Conservation (phyloP, 2,888 invertebrate genomes). For the Oxycera nigricornis region DNA sequence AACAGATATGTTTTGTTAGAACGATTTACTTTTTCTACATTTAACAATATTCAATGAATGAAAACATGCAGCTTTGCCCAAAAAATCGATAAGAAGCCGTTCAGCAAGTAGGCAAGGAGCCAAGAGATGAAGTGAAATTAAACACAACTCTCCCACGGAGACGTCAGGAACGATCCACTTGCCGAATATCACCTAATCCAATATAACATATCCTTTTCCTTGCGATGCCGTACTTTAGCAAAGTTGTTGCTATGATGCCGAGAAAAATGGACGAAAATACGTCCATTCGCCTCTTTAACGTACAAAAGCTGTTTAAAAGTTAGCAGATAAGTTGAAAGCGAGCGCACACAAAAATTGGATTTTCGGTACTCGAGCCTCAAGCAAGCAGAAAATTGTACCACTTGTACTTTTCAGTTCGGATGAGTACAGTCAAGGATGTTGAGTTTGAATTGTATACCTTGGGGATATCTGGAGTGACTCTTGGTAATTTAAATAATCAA, state of each 20-base stretch:
- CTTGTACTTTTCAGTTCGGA: background rate
- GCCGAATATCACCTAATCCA: background rate
- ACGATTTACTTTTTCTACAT: background rate
- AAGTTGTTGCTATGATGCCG: background rate
- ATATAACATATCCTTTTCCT: constrained; percentile 4
- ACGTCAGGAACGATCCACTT: background rate
- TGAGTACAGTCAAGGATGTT: background rate
- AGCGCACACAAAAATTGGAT: constrained; percentile 14
- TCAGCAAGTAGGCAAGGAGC: background rate
- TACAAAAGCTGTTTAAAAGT: constrained; percentile 23
- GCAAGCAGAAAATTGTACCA: constrained; percentile 11
- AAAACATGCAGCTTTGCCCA: background rate
- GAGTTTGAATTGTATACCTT: background rate
- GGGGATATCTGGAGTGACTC: no score
- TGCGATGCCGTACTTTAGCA: background rate
- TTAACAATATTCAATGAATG: background rate
- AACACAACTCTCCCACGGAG: background rate
- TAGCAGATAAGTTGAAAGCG: constrained; percentile 1
- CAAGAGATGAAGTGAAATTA: background rate
- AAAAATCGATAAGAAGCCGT: background rate
- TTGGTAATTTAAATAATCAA: no score
- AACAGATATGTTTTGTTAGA: background rate
- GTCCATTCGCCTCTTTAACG: background rate
- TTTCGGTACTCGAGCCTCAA: constrained; percentile 14
- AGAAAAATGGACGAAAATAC: background rate